Base-by-base conservation (phyloP, 1,140 invertebrate genomes). In the Drosophila aff. region DNA sequence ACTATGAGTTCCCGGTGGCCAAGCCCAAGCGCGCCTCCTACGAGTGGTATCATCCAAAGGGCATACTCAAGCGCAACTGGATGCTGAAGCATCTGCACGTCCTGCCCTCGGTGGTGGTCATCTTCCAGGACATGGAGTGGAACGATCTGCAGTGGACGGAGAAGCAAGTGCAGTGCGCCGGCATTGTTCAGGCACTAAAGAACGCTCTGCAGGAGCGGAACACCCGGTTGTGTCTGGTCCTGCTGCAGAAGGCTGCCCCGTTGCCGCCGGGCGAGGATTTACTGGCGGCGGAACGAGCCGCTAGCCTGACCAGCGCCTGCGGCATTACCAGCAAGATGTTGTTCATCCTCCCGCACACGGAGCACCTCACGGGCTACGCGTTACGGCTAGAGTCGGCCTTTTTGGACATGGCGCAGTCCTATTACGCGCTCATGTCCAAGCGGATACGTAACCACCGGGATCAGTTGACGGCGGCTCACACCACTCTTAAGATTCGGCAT, bases 101-200 rank as follows among this genome's bases (percentile, higher is more conserved):
- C 53, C 95, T 99, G 74, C 98, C 99, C 18, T 96, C 98, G 5
- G 96, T 99, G 1, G 96, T 99, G 55, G 97, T 99, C 10, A 95
- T 98, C 41, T 99, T 99, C 93, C 98, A 97, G 93, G 98, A 99
- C 91, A 95, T 99, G 80, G 98, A 99, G 94, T 99, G 99, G 99
- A 97, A 98, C 93, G 98, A 99, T 93, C 94, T 95, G 1, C 94
- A 96, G 53, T 99, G 98, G 98, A 96, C 97, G 84, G 98, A 99
- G 80, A 99, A 97, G 89, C 97, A 98, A 91, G 96, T 97, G 81
- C 98, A 99, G 93, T 99, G 98, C 94, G 96, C 97, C 8, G 96
- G 96, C 2, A 95, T 96, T 90, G 96, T 99, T n/a, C 97, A 99
- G 93, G 96, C 96, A 26, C 95, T 99, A 52, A 96, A 96, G 33